Percentiles rank a stretch among this genome's conserved stretches.
Evolutionary conservation across 2,797 vertebrate species (phyloP).

Genomic region (Epinephelus coioides): DNA sequence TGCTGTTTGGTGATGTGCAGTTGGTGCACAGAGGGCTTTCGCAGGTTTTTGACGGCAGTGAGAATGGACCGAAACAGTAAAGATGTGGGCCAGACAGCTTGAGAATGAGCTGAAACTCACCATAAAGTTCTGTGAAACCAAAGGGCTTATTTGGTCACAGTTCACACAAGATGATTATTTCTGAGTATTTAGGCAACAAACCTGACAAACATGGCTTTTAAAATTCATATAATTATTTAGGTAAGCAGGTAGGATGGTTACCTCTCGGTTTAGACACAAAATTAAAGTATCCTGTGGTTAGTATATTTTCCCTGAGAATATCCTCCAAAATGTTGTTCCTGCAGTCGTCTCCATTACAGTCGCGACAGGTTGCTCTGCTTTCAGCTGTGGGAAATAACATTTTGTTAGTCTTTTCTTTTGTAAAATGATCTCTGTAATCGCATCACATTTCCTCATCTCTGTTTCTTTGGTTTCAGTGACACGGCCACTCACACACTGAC

Average conservation of each 20-base stretch:
- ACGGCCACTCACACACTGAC: neutral
- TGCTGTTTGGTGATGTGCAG: no score
- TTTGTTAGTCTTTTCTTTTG: neutral
- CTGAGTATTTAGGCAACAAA: no score
- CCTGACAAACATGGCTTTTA: neutral
- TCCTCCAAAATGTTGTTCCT: conserved; percentile 69
- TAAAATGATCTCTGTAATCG: no score
- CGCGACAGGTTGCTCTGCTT: conserved; percentile 64
- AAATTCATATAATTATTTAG: neutral
- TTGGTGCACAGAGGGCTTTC: no score
- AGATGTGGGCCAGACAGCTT: no score
- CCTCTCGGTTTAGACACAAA: conserved; percentile 49
- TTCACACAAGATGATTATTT: no score
- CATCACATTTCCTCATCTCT: neutral
- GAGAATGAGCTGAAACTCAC: no score
- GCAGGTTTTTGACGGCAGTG: no score
- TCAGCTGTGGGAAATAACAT: conserved; percentile 33
- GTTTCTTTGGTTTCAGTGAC: neutral
- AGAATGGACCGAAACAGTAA: no score
- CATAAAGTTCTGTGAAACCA: no score
- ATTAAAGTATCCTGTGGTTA: conserved; percentile 74
- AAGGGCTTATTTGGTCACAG: no score
- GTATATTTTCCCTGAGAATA: conserved; percentile 33
- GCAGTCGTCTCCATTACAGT: conserved; percentile 64
- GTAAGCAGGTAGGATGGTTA: conserved; percentile 1